Base-by-base conservation (phyloP, 1,140 invertebrate species). In the Brachionus angularis region DNA sequence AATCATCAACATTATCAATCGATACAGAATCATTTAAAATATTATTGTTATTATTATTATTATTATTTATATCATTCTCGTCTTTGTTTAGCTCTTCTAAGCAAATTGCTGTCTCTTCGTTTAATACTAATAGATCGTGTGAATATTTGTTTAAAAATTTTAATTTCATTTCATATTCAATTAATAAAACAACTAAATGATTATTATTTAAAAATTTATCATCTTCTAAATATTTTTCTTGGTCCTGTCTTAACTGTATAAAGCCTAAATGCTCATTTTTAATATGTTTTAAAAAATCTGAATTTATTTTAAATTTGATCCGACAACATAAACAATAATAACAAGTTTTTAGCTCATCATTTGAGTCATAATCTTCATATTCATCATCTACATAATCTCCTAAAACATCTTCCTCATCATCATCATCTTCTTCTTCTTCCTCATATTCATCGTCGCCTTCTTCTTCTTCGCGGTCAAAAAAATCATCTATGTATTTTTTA, bases 81-180 rank as follows among this genome's bases (percentile, higher is more conserved):
- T 67, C 62, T 36, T 67, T 46, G 31, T 67, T 67, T 27, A 67
- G 23, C 16, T 50, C 47, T 21, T 67, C 62, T 7, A 67, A 18
- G 12, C 23, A 23, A 5, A 67, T 2, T 7, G 62, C 62, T 46
- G 42, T 67, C 14, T 67, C 62, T 50, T 67, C 62, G 44, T 50
- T 67, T 46, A 50, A 23, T 31, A 67, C 62, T 10, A 67, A 23
- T 8, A 67, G 29, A 67, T 49, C 42, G n/a, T 67, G 62, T 18
- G 62, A 46, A 46, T 67, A 50, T 36, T 67, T 50, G 8, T 18
- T 29, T 29, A 67, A 50, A 67, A 67, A 67, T 67, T 67, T 67
- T 16, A 18, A 14, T 25, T 67, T 67, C 25, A 67, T 67, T 34
- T 47, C 33, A 31, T 12, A 50, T 34, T 67, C 27, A 1, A 67